phyloP scores from a whole-genome alignment of 2,113 vertebrate species.

The Hippocampus guttulatus region DNA sequence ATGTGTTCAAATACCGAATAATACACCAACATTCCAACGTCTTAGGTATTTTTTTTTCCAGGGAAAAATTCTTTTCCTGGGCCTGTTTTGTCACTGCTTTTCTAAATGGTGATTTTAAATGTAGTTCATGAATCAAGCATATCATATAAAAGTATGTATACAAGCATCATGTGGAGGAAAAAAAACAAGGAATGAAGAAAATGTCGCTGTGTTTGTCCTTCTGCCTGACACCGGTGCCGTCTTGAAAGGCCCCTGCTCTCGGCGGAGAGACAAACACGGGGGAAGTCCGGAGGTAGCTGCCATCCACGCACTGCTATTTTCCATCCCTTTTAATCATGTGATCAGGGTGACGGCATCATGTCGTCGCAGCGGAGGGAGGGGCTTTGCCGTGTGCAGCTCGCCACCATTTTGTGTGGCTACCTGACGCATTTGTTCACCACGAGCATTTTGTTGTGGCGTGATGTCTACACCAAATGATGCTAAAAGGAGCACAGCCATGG shows the following conservation, averaged over 20 bases:
- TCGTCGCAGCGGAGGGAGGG: constrained; percentile 61
- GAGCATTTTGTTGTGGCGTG: constrained; percentile 14
- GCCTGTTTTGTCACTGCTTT: neutral
- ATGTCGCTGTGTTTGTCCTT: constrained; percentile 14
- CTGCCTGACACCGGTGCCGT: neutral
- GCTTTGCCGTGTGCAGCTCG: constrained; percentile 44
- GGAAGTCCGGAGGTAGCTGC: constrained; percentile 47
- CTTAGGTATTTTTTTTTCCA: neutral
- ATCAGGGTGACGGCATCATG: constrained; percentile 65
- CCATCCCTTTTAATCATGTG: constrained; percentile 67
- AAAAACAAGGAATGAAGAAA: constrained; percentile 1
- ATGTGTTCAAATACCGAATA: neutral
- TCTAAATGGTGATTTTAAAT: neutral
- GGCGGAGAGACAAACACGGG: constrained; percentile 31
- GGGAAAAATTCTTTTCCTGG: neutral
- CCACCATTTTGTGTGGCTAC: constrained; percentile 76
- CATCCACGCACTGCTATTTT: constrained; percentile 44
- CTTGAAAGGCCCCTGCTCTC: constrained; percentile 34
- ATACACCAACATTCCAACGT: neutral
- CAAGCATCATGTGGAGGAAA: neutral
- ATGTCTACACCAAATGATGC: neutral
- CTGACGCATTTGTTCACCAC: constrained; percentile 68
- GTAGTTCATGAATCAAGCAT: neutral
- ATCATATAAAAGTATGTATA: neutral
- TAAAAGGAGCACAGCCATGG: constrained; percentile 15